These are phyloP conservation scores for Platalea minor DNA, from an alignment of 2,797 vertebrate genomes.

Conservation along the genomic window DNA sequence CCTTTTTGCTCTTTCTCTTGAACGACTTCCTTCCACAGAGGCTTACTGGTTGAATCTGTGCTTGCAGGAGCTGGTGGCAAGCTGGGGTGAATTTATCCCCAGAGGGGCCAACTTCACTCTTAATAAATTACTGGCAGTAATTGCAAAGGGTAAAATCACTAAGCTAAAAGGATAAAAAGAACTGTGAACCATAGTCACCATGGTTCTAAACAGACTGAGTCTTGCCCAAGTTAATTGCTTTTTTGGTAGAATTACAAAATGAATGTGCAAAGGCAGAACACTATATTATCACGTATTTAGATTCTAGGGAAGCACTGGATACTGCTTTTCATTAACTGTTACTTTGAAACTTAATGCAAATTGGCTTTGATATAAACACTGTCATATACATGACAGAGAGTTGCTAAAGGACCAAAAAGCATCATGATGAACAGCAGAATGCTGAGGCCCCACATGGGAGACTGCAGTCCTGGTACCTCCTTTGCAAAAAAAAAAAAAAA, in stretches of 20 bases:
- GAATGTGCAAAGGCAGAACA: neutral
- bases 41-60: neutral
- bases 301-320: neutral
- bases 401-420: neutral
- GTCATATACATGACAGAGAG: neutral
- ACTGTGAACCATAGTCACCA: neutral
- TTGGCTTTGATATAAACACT: neutral
- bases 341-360: slow-evolving; percentile 1
- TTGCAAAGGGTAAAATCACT: neutral
- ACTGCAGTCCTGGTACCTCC: neutral
- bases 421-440: neutral
- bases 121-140: slow-evolving; percentile 11
- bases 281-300: neutral
- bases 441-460: neutral
- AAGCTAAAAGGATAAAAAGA: slow-evolving; percentile 11
- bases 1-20: neutral
- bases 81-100: neutral
- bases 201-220: neutral
- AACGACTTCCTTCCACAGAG: neutral
- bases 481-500: neutral
- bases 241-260: neutral
- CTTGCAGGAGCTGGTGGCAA: neutral
- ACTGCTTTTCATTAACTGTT: neutral
- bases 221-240: slow-evolving; percentile 4
- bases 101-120: neutral